A percentile compares a stretch with the other conserved stretches of the same genome.
These are phyloP conservation scores for Illadopsis cleaveri DNA, from an alignment of 2,113 vertebrate species.

Conservation along the genomic window DNA sequence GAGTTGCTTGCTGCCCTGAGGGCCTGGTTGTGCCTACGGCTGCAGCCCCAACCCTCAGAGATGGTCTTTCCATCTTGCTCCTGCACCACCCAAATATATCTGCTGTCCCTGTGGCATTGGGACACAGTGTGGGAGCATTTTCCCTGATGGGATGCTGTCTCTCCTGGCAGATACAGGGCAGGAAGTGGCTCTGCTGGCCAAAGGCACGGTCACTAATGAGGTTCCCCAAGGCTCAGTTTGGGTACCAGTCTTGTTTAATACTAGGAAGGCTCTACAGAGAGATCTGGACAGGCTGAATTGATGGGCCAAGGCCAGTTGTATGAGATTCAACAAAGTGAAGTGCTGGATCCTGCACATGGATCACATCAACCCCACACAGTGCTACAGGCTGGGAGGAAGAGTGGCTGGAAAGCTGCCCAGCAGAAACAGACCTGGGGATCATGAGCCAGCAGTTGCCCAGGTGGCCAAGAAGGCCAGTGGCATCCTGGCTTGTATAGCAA, in stretches of 20 bases:
- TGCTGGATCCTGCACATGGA: neutral
- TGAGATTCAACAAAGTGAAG: neutral
- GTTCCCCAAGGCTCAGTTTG: neutral
- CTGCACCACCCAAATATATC: neutral
- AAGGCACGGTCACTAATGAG: neutral
- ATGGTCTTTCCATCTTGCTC: neutral
- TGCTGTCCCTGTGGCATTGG: neutral
- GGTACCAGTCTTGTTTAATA: neutral
- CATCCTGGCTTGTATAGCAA: neutral
- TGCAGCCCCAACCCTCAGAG: neutral
- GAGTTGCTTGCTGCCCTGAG: rapidly evolving
- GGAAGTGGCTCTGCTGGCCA: neutral
- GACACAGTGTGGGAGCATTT: neutral
- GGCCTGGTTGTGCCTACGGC: rapidly evolving
- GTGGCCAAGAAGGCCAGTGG: neutral
- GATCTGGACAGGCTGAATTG: neutral
- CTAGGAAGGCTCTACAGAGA: neutral
- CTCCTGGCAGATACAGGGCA: neutral
- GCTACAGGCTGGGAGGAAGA: neutral
- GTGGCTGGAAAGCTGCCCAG: neutral
- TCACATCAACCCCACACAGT: neutral
- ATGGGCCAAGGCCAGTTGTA: neutral
- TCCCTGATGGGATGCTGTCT: rapidly evolving
- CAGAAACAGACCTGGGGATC: neutral
- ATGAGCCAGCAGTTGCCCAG: neutral